Conservation (phyloP, 2,797 vertebrate species). For the Acanthopagrus latus region DNA sequence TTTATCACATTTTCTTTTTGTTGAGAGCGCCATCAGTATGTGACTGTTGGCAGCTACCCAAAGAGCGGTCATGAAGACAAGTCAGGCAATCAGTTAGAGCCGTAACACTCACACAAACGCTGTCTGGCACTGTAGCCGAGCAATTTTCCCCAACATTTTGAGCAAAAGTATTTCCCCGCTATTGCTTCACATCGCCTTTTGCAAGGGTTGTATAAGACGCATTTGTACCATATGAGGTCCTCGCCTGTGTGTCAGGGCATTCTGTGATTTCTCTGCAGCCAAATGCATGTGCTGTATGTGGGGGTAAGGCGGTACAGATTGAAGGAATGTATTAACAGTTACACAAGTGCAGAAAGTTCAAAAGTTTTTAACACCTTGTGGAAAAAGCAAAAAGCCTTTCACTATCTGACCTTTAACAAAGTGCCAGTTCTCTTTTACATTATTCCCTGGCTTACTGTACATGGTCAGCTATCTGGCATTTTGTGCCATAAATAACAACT, state of each 20-base stretch:
- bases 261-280: neutral
- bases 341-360: neutral
- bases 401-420: neutral
- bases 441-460: neutral
- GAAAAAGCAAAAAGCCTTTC: neutral
- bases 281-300: neutral
- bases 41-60: slow-evolving; percentile 32
- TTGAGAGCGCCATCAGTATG: slow-evolving; percentile 19
- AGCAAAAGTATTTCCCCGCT: neutral
- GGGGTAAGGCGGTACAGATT: neutral
- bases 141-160: neutral
- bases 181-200: neutral
- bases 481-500: slow-evolving; percentile 8
- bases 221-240: neutral
- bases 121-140: slow-evolving; percentile 11
- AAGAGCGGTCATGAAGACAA: slow-evolving; percentile 8
- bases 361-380: neutral
- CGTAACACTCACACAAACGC: slow-evolving; percentile 11
- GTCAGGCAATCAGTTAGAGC: slow-evolving; percentile 14
- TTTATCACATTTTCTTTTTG: slow-evolving; percentile 14
- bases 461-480: slow-evolving; percentile 19
- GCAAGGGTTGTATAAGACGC: neutral
- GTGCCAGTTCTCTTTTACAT: neutral
- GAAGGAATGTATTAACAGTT: no score
- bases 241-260: neutral